Evolutionary conservation across 2,888 invertebrate species (phyloP).

Genomic region (Ophonus ardosiacus): DNA sequence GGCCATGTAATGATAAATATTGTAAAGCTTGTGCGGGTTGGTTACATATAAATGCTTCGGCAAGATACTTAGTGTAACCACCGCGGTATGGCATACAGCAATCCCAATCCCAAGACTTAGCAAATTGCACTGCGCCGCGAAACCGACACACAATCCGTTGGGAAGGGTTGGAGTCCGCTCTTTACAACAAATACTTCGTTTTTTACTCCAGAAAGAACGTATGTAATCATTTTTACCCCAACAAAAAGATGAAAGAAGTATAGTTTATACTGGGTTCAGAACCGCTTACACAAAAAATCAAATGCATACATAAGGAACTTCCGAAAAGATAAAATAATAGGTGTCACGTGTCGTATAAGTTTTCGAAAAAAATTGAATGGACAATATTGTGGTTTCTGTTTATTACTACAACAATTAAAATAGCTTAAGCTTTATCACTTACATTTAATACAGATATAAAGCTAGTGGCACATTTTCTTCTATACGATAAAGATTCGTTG

Average conservation of each 20-base stretch:
- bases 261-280: no score
- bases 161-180: background rate
- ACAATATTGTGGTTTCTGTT: no score
- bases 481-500: no score
- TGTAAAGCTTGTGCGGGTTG: background rate
- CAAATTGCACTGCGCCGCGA: background rate
- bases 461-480: no score
- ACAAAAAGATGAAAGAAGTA: background rate
- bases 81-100: background rate
- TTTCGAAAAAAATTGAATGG: no score
- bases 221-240: background rate
- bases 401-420: no score
- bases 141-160: background rate
- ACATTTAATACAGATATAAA: no score
- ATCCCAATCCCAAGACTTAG: slow-evolving; percentile 9
- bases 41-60: background rate
- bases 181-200: background rate
- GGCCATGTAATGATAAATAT: background rate
- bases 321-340: no score
- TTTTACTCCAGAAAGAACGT: background rate
- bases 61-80: slow-evolving; percentile 4
- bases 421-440: no score
- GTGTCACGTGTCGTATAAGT: no score
- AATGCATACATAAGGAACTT: no score
- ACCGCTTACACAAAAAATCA: no score